Evolutionary conservation across 2,113 vertebrate genomes (phyloP).

Genomic region (Nesoenas mayeri): DNA sequence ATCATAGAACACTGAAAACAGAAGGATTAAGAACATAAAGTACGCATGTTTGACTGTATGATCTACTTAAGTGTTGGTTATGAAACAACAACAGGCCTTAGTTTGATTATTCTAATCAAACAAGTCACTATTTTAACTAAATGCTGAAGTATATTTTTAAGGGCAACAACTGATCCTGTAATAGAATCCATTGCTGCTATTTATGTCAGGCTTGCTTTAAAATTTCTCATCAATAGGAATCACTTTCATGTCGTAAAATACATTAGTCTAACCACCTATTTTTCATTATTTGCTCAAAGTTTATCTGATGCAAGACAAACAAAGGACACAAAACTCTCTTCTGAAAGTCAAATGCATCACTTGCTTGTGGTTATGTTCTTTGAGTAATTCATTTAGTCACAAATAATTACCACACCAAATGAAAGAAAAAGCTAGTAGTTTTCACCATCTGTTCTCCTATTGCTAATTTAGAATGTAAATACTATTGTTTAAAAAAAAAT

Average conservation of each 20-base stretch:
- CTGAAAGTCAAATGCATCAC: background rate
- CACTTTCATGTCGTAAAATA: background rate
- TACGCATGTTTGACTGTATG: background rate
- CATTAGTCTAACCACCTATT: background rate
- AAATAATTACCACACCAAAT: background rate
- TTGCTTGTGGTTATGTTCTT: background rate
- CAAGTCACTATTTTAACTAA: background rate
- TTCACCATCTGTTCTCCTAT: background rate
- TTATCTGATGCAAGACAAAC: background rate
- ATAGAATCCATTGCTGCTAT: background rate
- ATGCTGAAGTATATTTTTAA: background rate
- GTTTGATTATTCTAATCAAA: background rate
- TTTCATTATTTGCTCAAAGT: background rate
- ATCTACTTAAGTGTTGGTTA: background rate
- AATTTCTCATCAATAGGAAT: background rate
- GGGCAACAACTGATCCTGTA: background rate
- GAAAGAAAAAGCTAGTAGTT: background rate
- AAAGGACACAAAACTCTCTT: background rate
- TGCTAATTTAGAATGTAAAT: background rate
- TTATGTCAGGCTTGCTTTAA: background rate
- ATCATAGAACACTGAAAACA: slow-evolving; percentile 88
- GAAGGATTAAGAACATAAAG: background rate
- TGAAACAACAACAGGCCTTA: background rate
- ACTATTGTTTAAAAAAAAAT: background rate
- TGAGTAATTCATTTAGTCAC: background rate